These are phyloP conservation scores for Agrypnus murinus DNA, from an alignment of 2,888 invertebrate genomes.

Conservation along the genomic window DNA sequence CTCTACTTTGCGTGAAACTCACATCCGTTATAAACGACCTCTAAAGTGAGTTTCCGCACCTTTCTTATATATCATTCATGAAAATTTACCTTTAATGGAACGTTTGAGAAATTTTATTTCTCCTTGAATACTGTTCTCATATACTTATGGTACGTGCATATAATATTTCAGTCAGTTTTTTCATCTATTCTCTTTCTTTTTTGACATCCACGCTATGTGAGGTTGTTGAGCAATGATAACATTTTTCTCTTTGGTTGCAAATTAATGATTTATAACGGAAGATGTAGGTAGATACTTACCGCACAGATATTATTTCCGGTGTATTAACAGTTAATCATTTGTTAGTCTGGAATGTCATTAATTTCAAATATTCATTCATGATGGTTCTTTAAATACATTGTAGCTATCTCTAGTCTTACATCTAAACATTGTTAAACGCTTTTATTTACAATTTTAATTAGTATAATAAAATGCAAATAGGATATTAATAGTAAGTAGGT, in stretches of 20 bases:
- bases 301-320: constrained; percentile 1
- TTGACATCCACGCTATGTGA: background rate
- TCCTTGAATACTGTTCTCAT: too few relatives aligned
- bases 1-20: background rate
- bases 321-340: constrained; percentile 5
- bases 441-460: too few relatives aligned
- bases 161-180: too few relatives aligned
- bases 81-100: background rate
- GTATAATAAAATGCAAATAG: too few relatives aligned
- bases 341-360: background rate
- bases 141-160: too few relatives aligned
- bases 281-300: constrained; percentile 6
- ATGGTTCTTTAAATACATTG: too few relatives aligned
- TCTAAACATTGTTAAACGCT: too few relatives aligned
- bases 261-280: constrained; percentile 1
- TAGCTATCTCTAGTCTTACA: too few relatives aligned
- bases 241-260: constrained; percentile 5
- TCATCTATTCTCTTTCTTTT: too few relatives aligned
- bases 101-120: too few relatives aligned
- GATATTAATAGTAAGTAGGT: too few relatives aligned
- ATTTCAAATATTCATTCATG: too few relatives aligned
- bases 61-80: constrained; percentile 11
- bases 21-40: background rate
- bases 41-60: constrained; percentile 1
- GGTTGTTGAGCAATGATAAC: background rate